Evolutionary conservation across 2,797 vertebrate species (phyloP), one percentile per base, ranked within the genome.

Genomic region (Anas flavirostris): DNA sequence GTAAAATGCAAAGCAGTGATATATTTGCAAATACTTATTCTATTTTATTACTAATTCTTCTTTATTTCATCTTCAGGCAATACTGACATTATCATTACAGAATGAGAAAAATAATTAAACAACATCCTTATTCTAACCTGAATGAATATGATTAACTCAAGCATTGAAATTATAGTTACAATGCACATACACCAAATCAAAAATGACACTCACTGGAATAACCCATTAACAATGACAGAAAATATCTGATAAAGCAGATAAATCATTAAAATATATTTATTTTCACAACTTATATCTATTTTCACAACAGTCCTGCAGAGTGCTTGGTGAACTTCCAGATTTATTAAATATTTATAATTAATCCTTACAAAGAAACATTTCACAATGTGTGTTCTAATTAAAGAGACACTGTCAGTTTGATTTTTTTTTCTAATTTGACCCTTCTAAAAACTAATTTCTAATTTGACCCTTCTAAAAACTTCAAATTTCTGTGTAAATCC

Each of bases 261-360:
- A 43, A 90, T 74, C 62, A 78, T 78, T 95, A 94, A 91, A 87
- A 94, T 85, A 53, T 73, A 96, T 91, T 94, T 95, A 82, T 95
- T 96, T 96, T 95, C 91, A 96, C 33, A 83, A 86, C 17, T 59
- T 94, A 94, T 69, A 96, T 91, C 92, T 95, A 82, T 95, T 96
- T 96, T 95, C 91, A 96, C 33, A 83, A 86, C 17, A 91, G 66
- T 90, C 84, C 94, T 94, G 60, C 63, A 84, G 85, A 96, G 66
- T 85, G 83, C 88, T 86, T 95, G 88, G 86, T 95, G 96, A 97
- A 96, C 91, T 96, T 95, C 81, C 82, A 96, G 86, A 78, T 81
- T 91, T 95, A 96, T 97, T 94, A 97, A 97, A 96, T 95, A 97
- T 97, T 96, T 97, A 96, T 72, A 85, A 93, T 96, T 97, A 97